A percentile compares a stretch with the other conserved stretches of the same genome.
These are phyloP conservation scores for Lophochroa leadbeateri DNA, from an alignment of 2,113 vertebrate species.

Conservation along the genomic window DNA sequence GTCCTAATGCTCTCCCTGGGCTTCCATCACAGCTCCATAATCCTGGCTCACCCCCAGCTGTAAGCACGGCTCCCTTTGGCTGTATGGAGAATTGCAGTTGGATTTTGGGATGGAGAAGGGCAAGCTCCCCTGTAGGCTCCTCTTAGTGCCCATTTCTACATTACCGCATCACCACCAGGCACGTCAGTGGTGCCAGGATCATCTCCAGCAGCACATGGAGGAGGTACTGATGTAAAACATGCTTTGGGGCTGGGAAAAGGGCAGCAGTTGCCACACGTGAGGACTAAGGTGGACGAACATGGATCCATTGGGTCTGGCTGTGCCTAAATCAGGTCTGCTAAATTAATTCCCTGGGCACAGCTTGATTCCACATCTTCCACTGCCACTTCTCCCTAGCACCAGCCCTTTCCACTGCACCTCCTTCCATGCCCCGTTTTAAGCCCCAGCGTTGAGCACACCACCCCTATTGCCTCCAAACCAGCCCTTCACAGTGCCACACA, in stretches of 20 bases:
- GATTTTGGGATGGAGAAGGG: not conserved
- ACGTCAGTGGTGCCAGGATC: not conserved
- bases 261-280: not conserved
- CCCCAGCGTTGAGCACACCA: not conserved
- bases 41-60: not conserved
- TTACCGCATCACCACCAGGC: not conserved
- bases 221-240: not conserved
- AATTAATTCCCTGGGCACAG: not conserved
- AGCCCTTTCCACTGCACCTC: not conserved
- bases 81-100: rapidly evolving
- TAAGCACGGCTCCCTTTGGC: not conserved
- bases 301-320: not conserved
- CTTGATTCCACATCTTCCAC: not conserved
- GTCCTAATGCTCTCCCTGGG: not conserved
- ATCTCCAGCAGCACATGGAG: not conserved
- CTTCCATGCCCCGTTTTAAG: not conserved
- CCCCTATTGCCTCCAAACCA: not conserved
- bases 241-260: not conserved
- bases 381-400: not conserved
- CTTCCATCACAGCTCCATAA: not conserved
- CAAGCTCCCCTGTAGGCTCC: rapidly evolving
- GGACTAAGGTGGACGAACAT: not conserved
- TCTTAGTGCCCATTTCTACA: not conserved
- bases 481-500: not conserved
- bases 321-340: not conserved